A percentile compares a stretch with the other conserved stretches of the same genome.
phyloP scores from a whole-genome alignment of 2,888 invertebrate genomes.

The Drosophila kuntzei region DNA sequence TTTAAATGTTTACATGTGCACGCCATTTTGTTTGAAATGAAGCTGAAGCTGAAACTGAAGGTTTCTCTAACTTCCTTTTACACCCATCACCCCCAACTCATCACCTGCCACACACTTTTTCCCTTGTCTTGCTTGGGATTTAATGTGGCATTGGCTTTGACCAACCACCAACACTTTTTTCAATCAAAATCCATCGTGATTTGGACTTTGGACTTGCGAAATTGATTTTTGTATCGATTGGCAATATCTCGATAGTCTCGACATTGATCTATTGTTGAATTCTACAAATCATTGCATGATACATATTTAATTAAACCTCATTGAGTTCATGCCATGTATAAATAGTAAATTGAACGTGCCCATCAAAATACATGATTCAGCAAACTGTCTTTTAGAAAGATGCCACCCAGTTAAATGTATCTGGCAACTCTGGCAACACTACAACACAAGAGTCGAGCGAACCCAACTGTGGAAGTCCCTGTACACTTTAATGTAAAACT shows the following conservation, averaged over 20 bases:
- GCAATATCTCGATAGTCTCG: background rate
- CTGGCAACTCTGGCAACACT: too few relatives aligned
- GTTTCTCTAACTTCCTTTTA: slow-evolving; percentile 11
- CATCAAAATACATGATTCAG: slow-evolving; percentile 3
- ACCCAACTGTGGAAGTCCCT: too few relatives aligned
- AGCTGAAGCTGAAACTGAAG: slow-evolving; percentile 8
- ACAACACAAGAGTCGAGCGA: too few relatives aligned
- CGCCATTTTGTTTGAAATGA: slow-evolving; percentile 53
- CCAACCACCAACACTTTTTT: slow-evolving; percentile 22
- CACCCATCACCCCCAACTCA: too few relatives aligned
- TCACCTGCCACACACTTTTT: background rate
- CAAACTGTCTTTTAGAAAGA: background rate
- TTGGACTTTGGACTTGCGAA: slow-evolving; percentile 5
- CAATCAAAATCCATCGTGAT: slow-evolving; percentile 7
- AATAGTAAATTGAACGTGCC: too few relatives aligned
- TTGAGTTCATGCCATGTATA: too few relatives aligned
- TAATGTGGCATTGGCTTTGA: slow-evolving; percentile 21
- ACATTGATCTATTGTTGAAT: background rate
- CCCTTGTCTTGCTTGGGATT: slow-evolving; percentile 1
- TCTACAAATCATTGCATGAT: background rate
- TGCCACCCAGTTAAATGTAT: background rate
- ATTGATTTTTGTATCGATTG: slow-evolving; percentile 5
- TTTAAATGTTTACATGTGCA: slow-evolving; percentile 74
- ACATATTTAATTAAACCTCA: background rate
- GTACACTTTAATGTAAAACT: too few relatives aligned